These are phyloP conservation scores for Anser cygnoides DNA, from an alignment of 2,113 vertebrate genomes.

Conservation along the genomic window DNA sequence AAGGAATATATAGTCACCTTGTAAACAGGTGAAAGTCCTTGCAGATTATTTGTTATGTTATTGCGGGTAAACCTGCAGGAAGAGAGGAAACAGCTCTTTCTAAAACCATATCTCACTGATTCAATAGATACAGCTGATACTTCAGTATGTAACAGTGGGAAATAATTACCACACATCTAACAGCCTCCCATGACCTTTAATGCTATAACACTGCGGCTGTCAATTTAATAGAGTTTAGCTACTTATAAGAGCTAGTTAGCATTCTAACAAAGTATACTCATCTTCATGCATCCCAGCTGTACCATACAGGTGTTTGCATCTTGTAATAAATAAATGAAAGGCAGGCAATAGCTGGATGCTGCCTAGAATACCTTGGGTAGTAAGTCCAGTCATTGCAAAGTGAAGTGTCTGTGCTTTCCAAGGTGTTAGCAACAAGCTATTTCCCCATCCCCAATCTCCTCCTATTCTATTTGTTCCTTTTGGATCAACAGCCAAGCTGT, in stretches of 20 bases:
- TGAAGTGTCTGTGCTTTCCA: background rate
- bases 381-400: background rate
- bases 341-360: background rate
- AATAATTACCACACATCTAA: background rate
- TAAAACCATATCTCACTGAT: background rate
- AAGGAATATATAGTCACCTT: background rate
- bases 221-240: slow-evolving; percentile 9
- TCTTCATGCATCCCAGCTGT: background rate
- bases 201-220: background rate
- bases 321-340: background rate
- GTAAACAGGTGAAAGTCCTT: background rate
- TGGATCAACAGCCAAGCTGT: too few relatives aligned
- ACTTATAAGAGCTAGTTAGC: background rate
- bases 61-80: background rate
- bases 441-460: background rate
- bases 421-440: background rate
- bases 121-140: background rate
- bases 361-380: rapidly evolving
- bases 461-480: too few relatives aligned
- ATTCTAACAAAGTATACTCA: background rate
- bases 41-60: background rate
- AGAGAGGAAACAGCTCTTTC: background rate
- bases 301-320: background rate
- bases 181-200: background rate
- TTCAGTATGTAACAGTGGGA: background rate